phyloP scores from a whole-genome alignment of 2,888 invertebrate species.

The Uropetala carovei region DNA sequence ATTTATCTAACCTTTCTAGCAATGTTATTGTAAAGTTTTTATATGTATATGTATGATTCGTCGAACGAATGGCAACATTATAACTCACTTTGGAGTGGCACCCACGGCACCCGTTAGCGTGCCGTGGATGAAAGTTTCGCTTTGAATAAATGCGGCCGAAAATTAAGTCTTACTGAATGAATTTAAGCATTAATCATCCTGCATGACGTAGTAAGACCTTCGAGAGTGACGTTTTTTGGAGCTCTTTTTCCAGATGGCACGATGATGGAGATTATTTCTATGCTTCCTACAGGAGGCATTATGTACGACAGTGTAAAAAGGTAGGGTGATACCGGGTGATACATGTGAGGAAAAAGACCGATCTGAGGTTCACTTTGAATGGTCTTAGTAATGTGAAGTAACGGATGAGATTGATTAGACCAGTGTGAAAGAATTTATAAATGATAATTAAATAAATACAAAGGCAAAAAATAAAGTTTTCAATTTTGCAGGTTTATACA shows the following conservation, averaged over 20 bases:
- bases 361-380: not conserved
- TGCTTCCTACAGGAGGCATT: not conserved
- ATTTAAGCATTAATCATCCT: slow-evolving; percentile 47
- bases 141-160: slow-evolving; percentile 49
- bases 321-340: not conserved
- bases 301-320: not conserved
- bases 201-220: not conserved
- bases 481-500: too few species aligned
- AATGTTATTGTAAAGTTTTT: too few species aligned
- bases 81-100: slow-evolving; percentile 9
- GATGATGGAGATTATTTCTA: not conserved
- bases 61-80: not conserved
- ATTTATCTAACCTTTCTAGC: too few species aligned
- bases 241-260: not conserved
- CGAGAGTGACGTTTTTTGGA: not conserved
- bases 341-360: not conserved
- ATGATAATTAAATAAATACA: too few species aligned
- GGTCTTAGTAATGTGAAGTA: not conserved
- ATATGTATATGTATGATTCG: not conserved
- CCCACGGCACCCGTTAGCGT: not conserved
- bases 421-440: not conserved
- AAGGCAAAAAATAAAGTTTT: too few species aligned
- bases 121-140: not conserved
- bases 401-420: not conserved
- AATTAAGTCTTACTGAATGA: slow-evolving; percentile 55